phyloP scores from a whole-genome alignment of 2,797 vertebrate genomes.

The Hyperoplus immaculatus region DNA sequence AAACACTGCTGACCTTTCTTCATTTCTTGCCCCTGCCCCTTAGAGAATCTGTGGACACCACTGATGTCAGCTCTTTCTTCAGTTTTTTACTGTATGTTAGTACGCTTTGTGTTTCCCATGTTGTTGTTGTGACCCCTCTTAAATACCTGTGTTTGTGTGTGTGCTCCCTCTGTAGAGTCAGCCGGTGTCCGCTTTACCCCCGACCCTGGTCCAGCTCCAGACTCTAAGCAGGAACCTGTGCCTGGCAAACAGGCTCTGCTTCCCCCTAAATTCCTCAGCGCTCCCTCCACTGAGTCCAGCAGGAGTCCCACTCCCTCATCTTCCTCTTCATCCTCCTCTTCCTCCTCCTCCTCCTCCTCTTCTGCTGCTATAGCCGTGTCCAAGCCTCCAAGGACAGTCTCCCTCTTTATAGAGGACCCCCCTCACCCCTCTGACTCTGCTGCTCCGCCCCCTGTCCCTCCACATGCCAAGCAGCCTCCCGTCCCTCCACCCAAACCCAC shows the following conservation, averaged over 20 bases:
- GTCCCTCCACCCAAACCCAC: conserved; percentile 93
- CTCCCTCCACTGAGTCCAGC: conserved; percentile 79
- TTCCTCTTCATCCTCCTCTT: conserved; percentile 65
- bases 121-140: conserved; percentile 24
- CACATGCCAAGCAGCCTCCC: conserved; percentile 90
- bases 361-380: conserved; percentile 68
- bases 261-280: conserved; percentile 87
- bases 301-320: conserved; percentile 59
- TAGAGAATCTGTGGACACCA: no score
- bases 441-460: conserved; percentile 70
- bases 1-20: no score
- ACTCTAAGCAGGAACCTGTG: conserved; percentile 72
- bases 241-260: conserved; percentile 88
- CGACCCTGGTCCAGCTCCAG: conserved; percentile 66
- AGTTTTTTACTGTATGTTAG: not conserved
- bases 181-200: conserved; percentile 82
- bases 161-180: conserved; percentile 80
- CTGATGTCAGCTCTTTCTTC: not conserved
- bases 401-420: conserved; percentile 68
- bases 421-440: conserved; percentile 43
- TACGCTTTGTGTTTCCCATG: conserved; percentile 20
- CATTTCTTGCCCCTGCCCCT: no score
- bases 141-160: conserved; percentile 42
- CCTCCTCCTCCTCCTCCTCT: conserved; percentile 71
- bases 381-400: conserved; percentile 83